A percentile compares a stretch with the other conserved stretches of the same genome.
Evolutionary conservation across 2,797 vertebrate species (phyloP).

Genomic region (Lateolabrax maculatus): DNA sequence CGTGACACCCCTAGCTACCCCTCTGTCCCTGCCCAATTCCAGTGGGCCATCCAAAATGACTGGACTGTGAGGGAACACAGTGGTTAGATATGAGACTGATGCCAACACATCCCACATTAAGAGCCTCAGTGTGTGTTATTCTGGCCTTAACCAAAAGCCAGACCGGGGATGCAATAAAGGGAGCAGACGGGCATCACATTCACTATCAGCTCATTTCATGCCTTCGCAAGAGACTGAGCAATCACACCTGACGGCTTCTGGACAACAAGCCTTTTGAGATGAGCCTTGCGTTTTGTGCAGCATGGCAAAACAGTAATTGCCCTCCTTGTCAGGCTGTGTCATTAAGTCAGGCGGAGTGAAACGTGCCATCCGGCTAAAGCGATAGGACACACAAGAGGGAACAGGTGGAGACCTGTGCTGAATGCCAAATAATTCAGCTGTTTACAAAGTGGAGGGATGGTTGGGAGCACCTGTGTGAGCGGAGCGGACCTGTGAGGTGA

Average conservation of each 20-base stretch:
- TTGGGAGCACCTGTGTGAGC: slow-evolving; percentile 39
- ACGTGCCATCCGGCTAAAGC: slow-evolving; percentile 57
- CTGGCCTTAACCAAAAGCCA: slow-evolving; percentile 27
- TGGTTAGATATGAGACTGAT: slow-evolving; percentile 1
- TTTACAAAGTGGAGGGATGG: slow-evolving; percentile 52
- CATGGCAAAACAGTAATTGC: slow-evolving; percentile 66
- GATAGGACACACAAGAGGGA: slow-evolving; percentile 55
- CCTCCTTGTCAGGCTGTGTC: slow-evolving; percentile 64
- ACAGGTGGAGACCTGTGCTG: slow-evolving; percentile 33
- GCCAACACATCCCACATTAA: slow-evolving; percentile 19
- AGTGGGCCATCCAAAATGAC: slow-evolving; percentile 1
- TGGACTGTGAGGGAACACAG: neutral
- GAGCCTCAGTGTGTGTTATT: slow-evolving; percentile 22
- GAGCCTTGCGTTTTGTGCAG: slow-evolving; percentile 61
- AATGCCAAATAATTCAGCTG: slow-evolving; percentile 67
- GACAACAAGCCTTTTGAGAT: slow-evolving; percentile 56
- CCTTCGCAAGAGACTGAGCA: slow-evolving; percentile 56
- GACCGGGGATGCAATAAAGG: slow-evolving; percentile 43
- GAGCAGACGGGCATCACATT: slow-evolving; percentile 50
- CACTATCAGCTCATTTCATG: slow-evolving; percentile 63
- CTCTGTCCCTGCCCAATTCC: neutral
- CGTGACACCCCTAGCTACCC: too few relatives aligned
- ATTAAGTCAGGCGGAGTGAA: slow-evolving; percentile 72
- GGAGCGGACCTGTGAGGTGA: slow-evolving; percentile 43
- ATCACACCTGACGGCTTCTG: slow-evolving; percentile 59